These are phyloP conservation scores for Sinhomidia bicolor DNA, from an alignment of 2,888 invertebrate genomes.

Conservation along the genomic window DNA sequence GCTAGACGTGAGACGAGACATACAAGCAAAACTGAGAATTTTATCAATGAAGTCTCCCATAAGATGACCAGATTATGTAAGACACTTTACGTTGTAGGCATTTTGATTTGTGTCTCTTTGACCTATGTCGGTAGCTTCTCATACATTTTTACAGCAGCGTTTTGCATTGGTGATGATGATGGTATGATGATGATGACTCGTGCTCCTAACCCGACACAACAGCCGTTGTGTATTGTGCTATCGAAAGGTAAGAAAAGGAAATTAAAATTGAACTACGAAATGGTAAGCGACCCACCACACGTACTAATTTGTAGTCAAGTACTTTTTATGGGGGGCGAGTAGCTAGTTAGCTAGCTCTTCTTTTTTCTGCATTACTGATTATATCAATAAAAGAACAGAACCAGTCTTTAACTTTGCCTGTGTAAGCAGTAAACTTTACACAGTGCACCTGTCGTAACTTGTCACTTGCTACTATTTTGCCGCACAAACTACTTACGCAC, in stretches of 20 bases:
- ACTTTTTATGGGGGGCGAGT: too few relatives aligned
- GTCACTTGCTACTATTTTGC: background rate
- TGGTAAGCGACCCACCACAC: background rate
- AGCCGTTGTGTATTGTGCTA: background rate
- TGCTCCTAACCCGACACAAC: background rate
- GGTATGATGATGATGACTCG: too few relatives aligned
- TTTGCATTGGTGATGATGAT: conserved; percentile 6
- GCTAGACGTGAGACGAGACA: too few relatives aligned
- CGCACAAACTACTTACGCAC: background rate
- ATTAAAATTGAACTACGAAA: conserved; percentile 11
- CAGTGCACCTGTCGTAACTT: background rate
- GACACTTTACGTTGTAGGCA: background rate
- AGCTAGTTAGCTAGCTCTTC: too few relatives aligned
- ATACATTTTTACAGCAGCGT: background rate
- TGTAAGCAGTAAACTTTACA: background rate
- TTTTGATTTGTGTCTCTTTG: background rate
- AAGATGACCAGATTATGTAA: background rate
- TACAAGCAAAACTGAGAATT: conserved; percentile 8
- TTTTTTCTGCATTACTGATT: too few relatives aligned
- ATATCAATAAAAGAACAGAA: background rate
- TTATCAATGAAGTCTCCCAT: background rate
- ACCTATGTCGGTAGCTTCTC: background rate
- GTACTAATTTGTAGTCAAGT: background rate
- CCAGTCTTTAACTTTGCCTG: background rate
- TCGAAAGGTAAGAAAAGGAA: conserved; percentile 26